Conservation (phyloP, 2,797 vertebrate genomes). For the Amblyopsis hoosieri region DNA sequence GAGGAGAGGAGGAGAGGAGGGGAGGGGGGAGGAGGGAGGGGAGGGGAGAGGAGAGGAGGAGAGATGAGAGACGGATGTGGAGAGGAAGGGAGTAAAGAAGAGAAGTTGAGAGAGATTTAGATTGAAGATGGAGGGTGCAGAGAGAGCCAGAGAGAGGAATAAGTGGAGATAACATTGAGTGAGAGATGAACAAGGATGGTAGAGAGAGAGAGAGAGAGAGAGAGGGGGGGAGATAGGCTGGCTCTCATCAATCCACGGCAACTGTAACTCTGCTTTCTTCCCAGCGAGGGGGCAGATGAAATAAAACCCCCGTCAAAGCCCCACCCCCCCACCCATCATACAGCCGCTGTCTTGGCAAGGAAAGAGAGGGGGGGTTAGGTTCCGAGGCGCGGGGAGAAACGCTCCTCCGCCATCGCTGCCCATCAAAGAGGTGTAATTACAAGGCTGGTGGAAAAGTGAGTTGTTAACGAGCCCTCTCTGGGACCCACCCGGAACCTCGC, state of each 20-base stretch:
- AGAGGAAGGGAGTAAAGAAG: neutral
- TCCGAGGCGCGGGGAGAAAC: neutral
- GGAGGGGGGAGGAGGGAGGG: neutral
- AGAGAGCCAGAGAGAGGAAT: neutral
- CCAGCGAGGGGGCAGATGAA: constrained; percentile 69
- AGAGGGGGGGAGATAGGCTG: constrained; percentile 20
- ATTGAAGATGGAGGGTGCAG: neutral
- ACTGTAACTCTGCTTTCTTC: constrained; percentile 68
- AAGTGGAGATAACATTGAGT: neutral
- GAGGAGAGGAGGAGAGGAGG: neutral
- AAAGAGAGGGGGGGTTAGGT: neutral
- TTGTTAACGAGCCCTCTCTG: constrained; percentile 58
- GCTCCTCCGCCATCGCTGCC: constrained; percentile 11
- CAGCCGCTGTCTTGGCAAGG: constrained; percentile 29
- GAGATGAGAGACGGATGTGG: neutral
- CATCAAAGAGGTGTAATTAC: constrained; percentile 32
- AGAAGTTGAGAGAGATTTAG: neutral
- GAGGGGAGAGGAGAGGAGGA: neutral
- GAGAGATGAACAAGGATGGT: neutral
- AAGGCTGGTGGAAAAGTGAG: constrained; percentile 32
- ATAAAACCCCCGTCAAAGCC: constrained; percentile 44
- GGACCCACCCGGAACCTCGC: constrained; percentile 55
- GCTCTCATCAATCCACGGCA: constrained; percentile 68
- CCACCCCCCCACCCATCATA: constrained; percentile 50
- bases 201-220: constrained; percentile 25